phyloP scores from a whole-genome alignment of 30 jellyfish, hydroid and myxozoan genomes.

The Sanderia malayensis region DNA sequence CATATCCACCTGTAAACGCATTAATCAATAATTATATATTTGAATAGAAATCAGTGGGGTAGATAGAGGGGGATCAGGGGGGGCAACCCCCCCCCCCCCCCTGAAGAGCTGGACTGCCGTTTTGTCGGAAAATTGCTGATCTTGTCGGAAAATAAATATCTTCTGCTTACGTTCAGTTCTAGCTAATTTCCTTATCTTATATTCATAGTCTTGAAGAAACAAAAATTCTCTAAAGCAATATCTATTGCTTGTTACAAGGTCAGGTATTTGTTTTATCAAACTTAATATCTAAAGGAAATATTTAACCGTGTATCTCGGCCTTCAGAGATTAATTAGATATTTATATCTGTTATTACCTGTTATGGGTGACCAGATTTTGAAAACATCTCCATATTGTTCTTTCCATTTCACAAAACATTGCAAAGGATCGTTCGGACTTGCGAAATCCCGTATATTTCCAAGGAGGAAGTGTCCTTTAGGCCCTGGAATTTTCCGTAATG shows the following conservation, averaged over 20 bases:
- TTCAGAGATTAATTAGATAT: background rate
- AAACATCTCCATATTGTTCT: slow-evolving; percentile 19
- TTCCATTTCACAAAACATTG: slow-evolving; percentile 25
- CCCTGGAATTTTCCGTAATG: slow-evolving; percentile 28
- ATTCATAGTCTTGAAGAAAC: background rate
- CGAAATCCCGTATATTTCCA: slow-evolving; percentile 11
- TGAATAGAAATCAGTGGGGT: background rate
- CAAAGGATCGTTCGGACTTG: slow-evolving; percentile 18
- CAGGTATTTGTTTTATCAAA: background rate
- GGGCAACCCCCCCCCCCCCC: too few species aligned
- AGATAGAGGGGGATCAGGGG: background rate
- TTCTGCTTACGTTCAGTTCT: background rate
- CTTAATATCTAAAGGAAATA: background rate
- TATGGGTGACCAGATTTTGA: slow-evolving; percentile 9
- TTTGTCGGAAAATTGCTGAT: too few species aligned
- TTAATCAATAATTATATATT: background rate
- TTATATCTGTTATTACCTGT: background rate
- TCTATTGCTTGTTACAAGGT: background rate
- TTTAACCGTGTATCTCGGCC: background rate
- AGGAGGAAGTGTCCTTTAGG: slow-evolving; percentile 8
- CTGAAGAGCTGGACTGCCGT: too few species aligned
- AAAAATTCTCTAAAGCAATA: background rate
- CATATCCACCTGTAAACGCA: slow-evolving; percentile 22
- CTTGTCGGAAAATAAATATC: background rate
- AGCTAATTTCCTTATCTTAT: background rate